Percentiles rank a stretch among this genome's conserved stretches.
Conservation (phyloP, 1,140 invertebrate genomes). For the Bombyx mori region ASM3026992v2 NC_085107.1:10875001-10875500, state of each 20-base stretch:
- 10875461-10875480: too few species aligned
- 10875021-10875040: constrained; percentile 2
- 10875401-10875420: too few species aligned
- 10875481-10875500: too few species aligned
- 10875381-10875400: too few species aligned
- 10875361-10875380: too few species aligned
- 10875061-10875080: constrained; percentile 35
- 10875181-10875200: constrained; percentile 9
- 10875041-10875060: constrained; percentile 10
- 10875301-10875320: not conserved
- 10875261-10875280: constrained; percentile 20
- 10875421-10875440: too few species aligned
- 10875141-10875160: constrained; percentile 25
- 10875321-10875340: constrained; percentile 2
- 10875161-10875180: constrained; percentile 17
- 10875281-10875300: constrained; percentile 34
- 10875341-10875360: not conserved
- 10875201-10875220: constrained; percentile 3
- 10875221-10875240: not conserved
- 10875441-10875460: too few species aligned
- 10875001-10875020: too few species aligned
- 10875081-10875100: constrained; percentile 14
- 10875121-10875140: constrained; percentile 38
- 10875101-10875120: constrained; percentile 16
- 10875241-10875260: not conserved